Evolutionary conservation across 2,888 invertebrate species (phyloP).

Genomic region (Campopleginae sp.): DNA sequence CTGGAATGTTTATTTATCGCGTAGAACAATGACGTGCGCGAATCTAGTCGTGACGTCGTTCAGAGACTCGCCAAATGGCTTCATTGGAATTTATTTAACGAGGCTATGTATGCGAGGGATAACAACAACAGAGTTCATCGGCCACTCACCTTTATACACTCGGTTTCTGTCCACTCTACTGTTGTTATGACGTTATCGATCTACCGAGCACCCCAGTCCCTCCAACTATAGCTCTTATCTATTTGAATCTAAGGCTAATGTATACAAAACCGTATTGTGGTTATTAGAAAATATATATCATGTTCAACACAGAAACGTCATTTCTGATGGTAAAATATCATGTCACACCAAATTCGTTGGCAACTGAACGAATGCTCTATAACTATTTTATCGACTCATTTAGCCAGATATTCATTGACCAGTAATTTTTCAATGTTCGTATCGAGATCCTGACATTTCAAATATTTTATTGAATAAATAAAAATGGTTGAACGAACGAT

Average conservation of each 20-base stretch:
- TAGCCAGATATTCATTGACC: background rate
- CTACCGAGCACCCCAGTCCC: slow-evolving; percentile 15
- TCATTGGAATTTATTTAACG: slow-evolving; percentile 37
- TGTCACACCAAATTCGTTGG: background rate
- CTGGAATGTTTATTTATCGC: no score
- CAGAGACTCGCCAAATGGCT: background rate
- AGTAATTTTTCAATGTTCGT: background rate
- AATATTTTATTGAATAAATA: no score
- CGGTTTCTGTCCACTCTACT: slow-evolving; percentile 49
- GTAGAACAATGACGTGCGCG: slow-evolving; percentile 10
- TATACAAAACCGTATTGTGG: slow-evolving; percentile 5
- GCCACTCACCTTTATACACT: slow-evolving; percentile 60
- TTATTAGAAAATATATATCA: slow-evolving; percentile 10
- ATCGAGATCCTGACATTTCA: no score
- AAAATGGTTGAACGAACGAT: no score
- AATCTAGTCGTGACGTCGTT: slow-evolving; percentile 24
- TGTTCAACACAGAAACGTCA: background rate
- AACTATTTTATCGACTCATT: background rate
- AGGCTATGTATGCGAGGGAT: slow-evolving; percentile 7
- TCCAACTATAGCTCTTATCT: slow-evolving; percentile 53
- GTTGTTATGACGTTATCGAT: slow-evolving; percentile 64
- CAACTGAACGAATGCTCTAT: background rate
- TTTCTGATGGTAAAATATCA: background rate
- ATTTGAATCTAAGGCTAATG: slow-evolving; percentile 48
- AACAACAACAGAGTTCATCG: slow-evolving; percentile 42